A percentile compares a stretch with the other conserved stretches of the same genome.
Evolutionary conservation across 2,888 invertebrate genomes (phyloP).

Genomic region (Rhingia rostrata): DNA sequence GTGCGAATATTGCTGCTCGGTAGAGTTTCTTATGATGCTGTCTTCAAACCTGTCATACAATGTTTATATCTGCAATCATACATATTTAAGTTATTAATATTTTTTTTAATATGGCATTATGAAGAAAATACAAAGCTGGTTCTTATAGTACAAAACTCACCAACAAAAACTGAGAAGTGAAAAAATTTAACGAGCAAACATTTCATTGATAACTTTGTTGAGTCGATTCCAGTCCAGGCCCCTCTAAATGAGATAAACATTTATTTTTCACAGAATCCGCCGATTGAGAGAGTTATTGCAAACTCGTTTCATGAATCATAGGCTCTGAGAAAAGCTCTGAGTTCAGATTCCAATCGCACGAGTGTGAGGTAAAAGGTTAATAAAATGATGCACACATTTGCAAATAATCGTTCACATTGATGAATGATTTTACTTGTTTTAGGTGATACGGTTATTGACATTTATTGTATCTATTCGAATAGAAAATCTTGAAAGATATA

Average conservation of each 20-base stretch:
- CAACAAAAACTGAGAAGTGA: slow-evolving; percentile 12
- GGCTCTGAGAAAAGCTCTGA: slow-evolving; percentile 5
- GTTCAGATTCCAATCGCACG: background rate
- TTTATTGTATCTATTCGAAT: background rate
- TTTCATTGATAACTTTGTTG: slow-evolving; percentile 40
- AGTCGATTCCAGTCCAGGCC: no score
- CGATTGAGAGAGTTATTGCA: slow-evolving; percentile 20
- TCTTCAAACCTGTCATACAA: no score
- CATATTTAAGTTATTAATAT: background rate
- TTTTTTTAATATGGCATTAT: no score
- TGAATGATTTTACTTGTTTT: background rate
- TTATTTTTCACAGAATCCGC: slow-evolving; percentile 5
- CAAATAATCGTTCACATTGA: background rate
- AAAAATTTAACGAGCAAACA: background rate
- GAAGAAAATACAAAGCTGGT: background rate
- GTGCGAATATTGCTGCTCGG: no score
- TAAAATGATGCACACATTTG: slow-evolving; percentile 19
- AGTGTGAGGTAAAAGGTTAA: slow-evolving; percentile 35
- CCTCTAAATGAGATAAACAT: slow-evolving; percentile 6
- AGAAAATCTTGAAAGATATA: background rate
- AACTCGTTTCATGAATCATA: slow-evolving; percentile 46
- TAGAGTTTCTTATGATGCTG: no score
- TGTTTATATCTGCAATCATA: no score
- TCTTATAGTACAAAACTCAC: background rate
- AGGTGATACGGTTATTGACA: slow-evolving; percentile 18